A percentile compares a stretch with the other conserved stretches of the same genome.
phyloP scores from a whole-genome alignment of 2,888 invertebrate species.

The Homarus gammarus region DNA sequence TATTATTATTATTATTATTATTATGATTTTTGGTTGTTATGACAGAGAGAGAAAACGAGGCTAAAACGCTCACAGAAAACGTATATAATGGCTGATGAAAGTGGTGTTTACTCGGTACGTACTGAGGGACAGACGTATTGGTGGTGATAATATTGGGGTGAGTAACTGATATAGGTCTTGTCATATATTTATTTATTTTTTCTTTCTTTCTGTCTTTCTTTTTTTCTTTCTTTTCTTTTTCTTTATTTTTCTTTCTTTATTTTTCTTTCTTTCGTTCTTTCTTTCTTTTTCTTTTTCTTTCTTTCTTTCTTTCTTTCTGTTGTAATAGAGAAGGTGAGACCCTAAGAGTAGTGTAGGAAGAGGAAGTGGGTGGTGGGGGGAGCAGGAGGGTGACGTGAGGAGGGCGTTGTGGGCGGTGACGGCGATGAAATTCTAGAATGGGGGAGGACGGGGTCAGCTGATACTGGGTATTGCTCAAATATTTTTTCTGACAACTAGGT shows the following conservation, averaged over 20 bases:
- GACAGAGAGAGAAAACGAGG: not conserved
- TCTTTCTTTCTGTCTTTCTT: not conserved
- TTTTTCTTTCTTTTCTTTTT: not conserved
- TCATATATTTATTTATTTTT: not conserved
- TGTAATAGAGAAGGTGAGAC: too few species aligned
- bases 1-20: too few species aligned
- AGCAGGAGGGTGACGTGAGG: too few species aligned
- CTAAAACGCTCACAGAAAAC: not conserved
- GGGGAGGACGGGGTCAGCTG: too few species aligned
- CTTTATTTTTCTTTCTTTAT: not conserved
- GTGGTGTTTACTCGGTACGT: conserved; percentile 2
- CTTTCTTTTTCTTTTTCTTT: conserved; percentile 5
- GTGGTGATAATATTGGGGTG: not conserved
- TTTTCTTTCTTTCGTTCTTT: conserved; percentile 1
- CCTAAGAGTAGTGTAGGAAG: too few species aligned
- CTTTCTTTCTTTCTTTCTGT: not conserved
- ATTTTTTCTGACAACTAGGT: too few species aligned
- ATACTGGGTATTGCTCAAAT: too few species aligned
- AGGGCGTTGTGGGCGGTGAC: too few species aligned
- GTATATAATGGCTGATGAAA: too few species aligned
- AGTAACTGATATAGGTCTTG: not conserved
- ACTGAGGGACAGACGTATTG: not conserved
- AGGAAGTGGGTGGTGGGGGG: too few species aligned
- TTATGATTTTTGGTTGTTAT: not conserved
- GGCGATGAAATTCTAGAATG: too few species aligned